Evolutionary conservation across 2,888 invertebrate genomes (phyloP), one percentile per base, ranked within the genome.

Genomic region (Listrodromus nycthemerus): DNA sequence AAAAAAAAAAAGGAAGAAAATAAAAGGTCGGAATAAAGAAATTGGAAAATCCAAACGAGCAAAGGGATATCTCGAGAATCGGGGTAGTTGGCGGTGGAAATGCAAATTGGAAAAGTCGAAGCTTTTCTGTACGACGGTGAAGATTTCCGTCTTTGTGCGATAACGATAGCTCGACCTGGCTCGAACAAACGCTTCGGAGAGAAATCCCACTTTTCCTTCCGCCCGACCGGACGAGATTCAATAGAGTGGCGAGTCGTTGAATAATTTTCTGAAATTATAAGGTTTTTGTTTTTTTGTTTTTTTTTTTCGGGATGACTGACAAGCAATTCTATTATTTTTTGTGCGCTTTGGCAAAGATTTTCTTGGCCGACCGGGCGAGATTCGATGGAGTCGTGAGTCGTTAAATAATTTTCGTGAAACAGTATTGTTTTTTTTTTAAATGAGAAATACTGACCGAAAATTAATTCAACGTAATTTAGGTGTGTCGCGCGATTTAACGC

Each of bases 1-100:
- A 76, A 80, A 85, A 84, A 83, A 85, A 67, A 19, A 69, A 67
- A 66, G 21, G 52, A 63, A 13, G 13, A 48, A 50, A n/a, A 74
- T 52, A 80, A 21, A 73, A 16, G 33, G 63, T 70, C 81, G 79
- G 85, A 74, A 80, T 55, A 84, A 85, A 83, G 85, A 84, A 82
- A 84, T 82, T 41, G 24, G 27, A 58, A 21, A 58, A 58, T 27
- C 27, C 10, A 58, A 58, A 58, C 24, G 58, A 58, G 27, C 58
- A 58, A 58, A 58, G 58, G 16, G 58, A 21, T 58, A 58, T 58
- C 58, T 21, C 13, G 33, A 58, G 58, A 58, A 58, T 58, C 58
- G 58, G 58, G 21, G 13, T 33, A 58, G 58, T 58, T 13, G 21
- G 33, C 27, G 58, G 58, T 21, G 58, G 13, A 37, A 24, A 63